Evolutionary conservation across 2,113 vertebrate species (phyloP).

Genomic region (Vanacampus margaritifer): DNA sequence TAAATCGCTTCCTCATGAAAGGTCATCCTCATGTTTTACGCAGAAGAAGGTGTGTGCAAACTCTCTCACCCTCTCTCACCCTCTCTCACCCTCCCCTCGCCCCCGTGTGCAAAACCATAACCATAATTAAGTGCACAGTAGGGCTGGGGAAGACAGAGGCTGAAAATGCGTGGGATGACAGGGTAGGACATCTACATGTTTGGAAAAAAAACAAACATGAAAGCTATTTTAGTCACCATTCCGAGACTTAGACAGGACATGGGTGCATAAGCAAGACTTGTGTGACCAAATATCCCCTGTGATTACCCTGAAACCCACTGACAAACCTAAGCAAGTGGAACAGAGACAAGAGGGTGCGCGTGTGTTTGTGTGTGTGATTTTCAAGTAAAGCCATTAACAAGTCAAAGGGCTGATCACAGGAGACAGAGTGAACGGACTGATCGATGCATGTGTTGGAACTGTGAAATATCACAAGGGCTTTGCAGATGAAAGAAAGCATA

Average conservation of each 20-base stretch:
- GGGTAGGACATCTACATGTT: conserved; percentile 19
- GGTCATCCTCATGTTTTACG: conserved; percentile 63
- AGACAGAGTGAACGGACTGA: conserved; percentile 39
- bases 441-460: conserved; percentile 27
- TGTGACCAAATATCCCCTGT: conserved; percentile 3
- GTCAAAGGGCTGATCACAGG: conserved; percentile 47
- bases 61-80: conserved; percentile 4
- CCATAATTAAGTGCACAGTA: conserved; percentile 30
- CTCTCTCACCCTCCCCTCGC: not conserved
- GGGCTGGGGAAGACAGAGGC: conserved; percentile 15
- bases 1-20: conserved; percentile 63
- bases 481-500: conserved; percentile 28
- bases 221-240: conserved; percentile 38
- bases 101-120: conserved; percentile 10
- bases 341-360: conserved; percentile 12
- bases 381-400: conserved; percentile 36
- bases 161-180: conserved; percentile 40
- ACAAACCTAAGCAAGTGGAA: conserved; percentile 5
- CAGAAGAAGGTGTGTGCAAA: conserved; percentile 20
- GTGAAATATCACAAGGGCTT: conserved; percentile 28
- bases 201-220: conserved; percentile 21
- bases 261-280: not conserved
- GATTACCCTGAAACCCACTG: conserved; percentile 16
- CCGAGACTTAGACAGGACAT: conserved; percentile 14
- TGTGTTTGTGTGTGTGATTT: not conserved